These are phyloP conservation scores for Lithophane socia DNA, from an alignment of 2,888 invertebrate genomes.

Conservation along the genomic window DNA sequence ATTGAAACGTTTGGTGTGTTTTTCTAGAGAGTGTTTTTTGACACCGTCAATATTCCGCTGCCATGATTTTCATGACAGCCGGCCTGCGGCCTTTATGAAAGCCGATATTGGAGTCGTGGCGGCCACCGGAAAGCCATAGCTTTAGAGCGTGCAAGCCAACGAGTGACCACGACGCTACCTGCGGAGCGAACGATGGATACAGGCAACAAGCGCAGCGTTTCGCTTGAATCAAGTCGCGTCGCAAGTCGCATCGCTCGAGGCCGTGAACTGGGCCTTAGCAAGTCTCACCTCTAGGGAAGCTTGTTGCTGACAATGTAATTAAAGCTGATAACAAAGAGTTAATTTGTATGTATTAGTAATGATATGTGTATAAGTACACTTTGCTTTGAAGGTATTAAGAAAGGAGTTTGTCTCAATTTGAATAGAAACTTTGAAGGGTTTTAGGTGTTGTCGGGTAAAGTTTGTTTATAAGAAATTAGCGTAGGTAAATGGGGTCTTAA, in stretches of 20 bases:
- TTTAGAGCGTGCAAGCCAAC: neutral
- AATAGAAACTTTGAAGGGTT: conserved; percentile 7
- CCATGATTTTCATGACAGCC: neutral
- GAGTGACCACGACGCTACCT: neutral
- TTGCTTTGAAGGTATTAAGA: conserved; percentile 8
- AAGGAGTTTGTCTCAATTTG: conserved; percentile 10
- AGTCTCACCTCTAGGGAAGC: conserved; percentile 27
- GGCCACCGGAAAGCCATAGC: neutral
- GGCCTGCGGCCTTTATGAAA: neutral
- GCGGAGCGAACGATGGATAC: neutral
- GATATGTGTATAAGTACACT: neutral
- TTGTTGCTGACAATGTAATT: conserved; percentile 46
- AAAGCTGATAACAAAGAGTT: conserved; percentile 29
- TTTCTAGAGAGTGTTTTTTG: neutral
- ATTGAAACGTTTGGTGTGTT: neutral
- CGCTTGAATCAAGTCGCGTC: neutral
- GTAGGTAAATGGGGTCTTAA: neutral
- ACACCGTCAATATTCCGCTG: neutral
- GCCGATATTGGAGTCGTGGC: neutral
- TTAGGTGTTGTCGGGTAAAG: neutral
- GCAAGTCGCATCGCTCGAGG: neutral
- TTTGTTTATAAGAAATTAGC: conserved; percentile 6
- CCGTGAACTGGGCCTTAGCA: neutral
- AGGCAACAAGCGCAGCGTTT: neutral
- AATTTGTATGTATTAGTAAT: conserved; percentile 16